phyloP scores from a whole-genome alignment of 1,140 invertebrate genomes.

The Tetramorium alpestre region DNA sequence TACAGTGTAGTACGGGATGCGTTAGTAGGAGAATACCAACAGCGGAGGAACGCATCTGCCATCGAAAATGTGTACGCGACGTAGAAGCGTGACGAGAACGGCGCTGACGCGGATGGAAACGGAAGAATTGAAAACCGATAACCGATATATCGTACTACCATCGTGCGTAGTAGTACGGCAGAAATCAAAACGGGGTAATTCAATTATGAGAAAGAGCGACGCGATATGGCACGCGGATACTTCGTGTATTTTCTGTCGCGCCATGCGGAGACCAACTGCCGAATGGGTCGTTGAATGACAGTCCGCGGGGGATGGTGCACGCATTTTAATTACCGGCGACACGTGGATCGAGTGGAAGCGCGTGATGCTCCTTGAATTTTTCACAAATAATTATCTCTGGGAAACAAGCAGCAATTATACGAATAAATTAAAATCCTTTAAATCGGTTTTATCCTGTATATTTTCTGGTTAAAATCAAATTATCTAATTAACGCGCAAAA shows the following conservation, averaged over 20 bases:
- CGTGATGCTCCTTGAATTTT: not conserved
- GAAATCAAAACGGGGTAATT: constrained; percentile 29
- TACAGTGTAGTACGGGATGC: not conserved
- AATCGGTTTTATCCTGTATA: not conserved
- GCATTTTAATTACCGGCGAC: not conserved
- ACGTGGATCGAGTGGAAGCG: not conserved
- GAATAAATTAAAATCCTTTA: not conserved
- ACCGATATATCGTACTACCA: constrained; percentile 6
- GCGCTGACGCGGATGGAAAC: not conserved
- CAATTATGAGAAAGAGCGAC: constrained; percentile 29
- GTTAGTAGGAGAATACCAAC: not conserved
- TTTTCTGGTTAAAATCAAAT: not conserved
- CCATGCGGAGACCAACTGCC: not conserved
- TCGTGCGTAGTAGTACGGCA: constrained; percentile 3
- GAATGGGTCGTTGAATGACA: constrained; percentile 25
- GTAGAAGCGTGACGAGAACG: not conserved
- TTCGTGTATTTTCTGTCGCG: not conserved
- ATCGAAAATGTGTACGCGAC: not conserved
- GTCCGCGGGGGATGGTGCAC: not conserved
- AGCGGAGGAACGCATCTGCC: not conserved
- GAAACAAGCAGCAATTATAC: not conserved
- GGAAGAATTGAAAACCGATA: constrained; percentile 46
- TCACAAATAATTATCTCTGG: not conserved
- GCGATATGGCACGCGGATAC: constrained; percentile 13
- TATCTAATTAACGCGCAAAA: not conserved